These are phyloP conservation scores for Coregonus suidteri DNA, from an alignment of 2,797 vertebrate species.

Conservation along the genomic window DNA sequence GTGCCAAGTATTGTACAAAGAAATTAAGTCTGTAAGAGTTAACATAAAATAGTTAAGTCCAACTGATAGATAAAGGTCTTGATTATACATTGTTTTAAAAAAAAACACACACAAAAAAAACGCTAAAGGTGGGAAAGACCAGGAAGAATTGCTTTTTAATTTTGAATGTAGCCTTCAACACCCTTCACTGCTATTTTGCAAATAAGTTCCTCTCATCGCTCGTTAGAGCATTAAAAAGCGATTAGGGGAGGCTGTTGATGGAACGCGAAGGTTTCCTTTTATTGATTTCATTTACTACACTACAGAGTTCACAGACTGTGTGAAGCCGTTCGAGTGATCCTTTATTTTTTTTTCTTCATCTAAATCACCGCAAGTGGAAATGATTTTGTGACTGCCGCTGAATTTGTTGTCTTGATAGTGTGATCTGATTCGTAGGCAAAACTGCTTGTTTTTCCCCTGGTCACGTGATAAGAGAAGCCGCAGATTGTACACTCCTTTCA, in stretches of 20 bases:
- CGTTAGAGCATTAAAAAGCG: slow-evolving; percentile 77
- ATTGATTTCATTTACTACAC: slow-evolving; percentile 87
- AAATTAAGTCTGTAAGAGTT: slow-evolving; percentile 71
- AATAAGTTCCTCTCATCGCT: slow-evolving; percentile 62
- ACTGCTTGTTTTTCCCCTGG: slow-evolving; percentile 69
- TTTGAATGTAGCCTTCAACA: slow-evolving; percentile 66
- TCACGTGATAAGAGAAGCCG: slow-evolving; percentile 75
- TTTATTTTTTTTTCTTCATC: slow-evolving; percentile 60
- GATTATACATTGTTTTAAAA: slow-evolving; percentile 64
- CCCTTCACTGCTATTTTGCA: slow-evolving; percentile 55
- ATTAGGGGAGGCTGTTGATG: slow-evolving; percentile 70
- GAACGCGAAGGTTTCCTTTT: slow-evolving; percentile 76
- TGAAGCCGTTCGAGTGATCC: slow-evolving; percentile 73
- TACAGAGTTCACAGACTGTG: slow-evolving; percentile 83
- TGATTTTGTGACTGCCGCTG: slow-evolving; percentile 71
- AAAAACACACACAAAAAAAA: slow-evolving; percentile 25
- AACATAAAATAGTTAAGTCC: slow-evolving; percentile 65
- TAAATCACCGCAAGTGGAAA: slow-evolving; percentile 80
- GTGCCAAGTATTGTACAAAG: slow-evolving; percentile 87
- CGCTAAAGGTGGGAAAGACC: slow-evolving; percentile 63
- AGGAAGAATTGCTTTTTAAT: slow-evolving; percentile 56
- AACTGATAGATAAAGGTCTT: slow-evolving; percentile 66
- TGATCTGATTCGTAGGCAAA: slow-evolving; percentile 54
- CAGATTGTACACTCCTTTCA: slow-evolving; percentile 76
- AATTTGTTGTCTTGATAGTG: slow-evolving; percentile 66